Conservation (phyloP, 2,888 invertebrate species). For the Salticus scenicus region DNA sequence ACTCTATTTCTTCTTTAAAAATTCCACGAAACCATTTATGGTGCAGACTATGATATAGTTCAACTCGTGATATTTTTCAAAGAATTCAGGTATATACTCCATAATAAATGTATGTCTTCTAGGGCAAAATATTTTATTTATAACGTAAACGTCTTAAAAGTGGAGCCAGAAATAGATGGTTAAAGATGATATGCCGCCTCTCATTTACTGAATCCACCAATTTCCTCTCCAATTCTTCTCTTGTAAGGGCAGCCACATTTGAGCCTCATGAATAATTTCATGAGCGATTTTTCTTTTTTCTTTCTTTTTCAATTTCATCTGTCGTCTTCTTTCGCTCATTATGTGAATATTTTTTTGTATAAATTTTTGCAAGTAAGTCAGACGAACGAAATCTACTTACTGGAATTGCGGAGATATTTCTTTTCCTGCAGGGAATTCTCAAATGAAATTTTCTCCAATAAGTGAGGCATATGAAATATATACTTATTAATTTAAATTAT, state of each 20-base stretch:
- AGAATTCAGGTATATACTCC: too few relatives aligned
- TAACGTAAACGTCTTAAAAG: not conserved
- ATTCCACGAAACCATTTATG: too few relatives aligned
- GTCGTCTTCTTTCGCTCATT: conserved; percentile 2
- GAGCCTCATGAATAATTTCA: conserved; percentile 48
- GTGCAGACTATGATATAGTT: too few relatives aligned
- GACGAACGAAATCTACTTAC: not conserved
- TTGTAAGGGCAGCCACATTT: not conserved
- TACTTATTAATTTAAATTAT: too few relatives aligned
- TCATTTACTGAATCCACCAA: not conserved
- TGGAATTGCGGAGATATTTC: not conserved
- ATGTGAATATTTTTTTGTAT: conserved; percentile 10
- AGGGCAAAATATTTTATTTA: not conserved
- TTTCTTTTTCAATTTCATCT: not conserved
- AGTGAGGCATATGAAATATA: too few relatives aligned
- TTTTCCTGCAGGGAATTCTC: too few relatives aligned
- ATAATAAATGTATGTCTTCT: not conserved
- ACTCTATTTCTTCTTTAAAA: too few relatives aligned
- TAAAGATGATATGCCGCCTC: conserved; percentile 19
- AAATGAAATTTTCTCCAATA: too few relatives aligned
- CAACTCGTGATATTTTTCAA: too few relatives aligned
- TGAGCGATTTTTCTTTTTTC: not conserved
- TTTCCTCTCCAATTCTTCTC: not conserved
- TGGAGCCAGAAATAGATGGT: not conserved
- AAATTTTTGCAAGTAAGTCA: not conserved